Base-by-base conservation (phyloP, 2,888 invertebrate genomes). In the Drosophila nr. medialis region DNA sequence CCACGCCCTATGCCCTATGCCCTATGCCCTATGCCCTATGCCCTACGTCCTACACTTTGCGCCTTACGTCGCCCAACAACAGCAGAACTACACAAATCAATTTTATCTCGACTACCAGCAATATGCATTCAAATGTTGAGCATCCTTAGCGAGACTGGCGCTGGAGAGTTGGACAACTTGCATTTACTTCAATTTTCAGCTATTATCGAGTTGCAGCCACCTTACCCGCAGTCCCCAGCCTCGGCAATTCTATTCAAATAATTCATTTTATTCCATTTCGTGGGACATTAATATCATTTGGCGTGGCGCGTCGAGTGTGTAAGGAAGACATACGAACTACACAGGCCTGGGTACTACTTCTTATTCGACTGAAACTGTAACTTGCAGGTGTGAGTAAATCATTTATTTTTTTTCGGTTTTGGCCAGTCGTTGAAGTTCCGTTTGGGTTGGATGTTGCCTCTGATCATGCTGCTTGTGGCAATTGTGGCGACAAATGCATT, bases 241-340 rank as follows among this genome's bases (percentile, higher is more conserved):
- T 81, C 76, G 86, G 77, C 84, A 88, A 83, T 90, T 85, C 87
- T 80, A 90, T 91, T 90, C 90, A 83, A 91, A 91, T 91, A 91
- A 91, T 86, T 91, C 90, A 91, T 91, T 90, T 91, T 81, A 88
- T 84, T 89, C 86, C 90, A 89, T 90, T 89, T 89, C 84, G 83
- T 76, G 83, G 77, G 66, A 81, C 90, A 90, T 90, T 90, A 87
- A 90, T 89, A 90, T 90, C 88, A 84, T 80, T 83, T 75, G 77
- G 77, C 73, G 69, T 63, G 71, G 68, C 72, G 75, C 75, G 63
- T 80, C 69, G 86, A 86, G 85, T 85, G 83, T 86, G 85, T 77
- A 85, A 85, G 80, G 82, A 88, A 84, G 86, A 84, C 86, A 84
- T 86, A 83, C 81, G 86, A 82, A 88, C 86, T 83, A 64, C 73